phyloP scores from a whole-genome alignment of 1,140 invertebrate species.

The Onthophagus taurus region DNA sequence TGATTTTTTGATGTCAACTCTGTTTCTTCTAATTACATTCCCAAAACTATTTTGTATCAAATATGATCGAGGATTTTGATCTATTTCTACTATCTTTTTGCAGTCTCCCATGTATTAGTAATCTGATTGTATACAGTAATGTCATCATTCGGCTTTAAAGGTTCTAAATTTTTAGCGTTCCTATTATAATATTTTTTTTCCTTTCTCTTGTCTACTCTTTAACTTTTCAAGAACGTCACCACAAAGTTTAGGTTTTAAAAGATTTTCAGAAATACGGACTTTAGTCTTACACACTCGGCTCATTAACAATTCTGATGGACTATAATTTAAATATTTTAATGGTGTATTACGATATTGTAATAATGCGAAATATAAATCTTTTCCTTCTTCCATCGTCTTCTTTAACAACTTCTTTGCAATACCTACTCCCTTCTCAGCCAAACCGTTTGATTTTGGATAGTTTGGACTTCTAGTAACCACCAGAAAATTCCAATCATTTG shows the following conservation, averaged over 20 bases:
- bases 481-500: slow-evolving; percentile 21
- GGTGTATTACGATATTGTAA: slow-evolving; percentile 15
- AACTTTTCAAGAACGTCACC: neutral
- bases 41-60: no score
- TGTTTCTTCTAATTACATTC: no score
- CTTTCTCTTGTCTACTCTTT: neutral
- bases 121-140: neutral
- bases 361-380: slow-evolving; percentile 13
- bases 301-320: slow-evolving; percentile 15
- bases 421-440: slow-evolving; percentile 23
- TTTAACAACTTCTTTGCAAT: slow-evolving; percentile 27
- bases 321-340: slow-evolving; percentile 10
- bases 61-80: no score
- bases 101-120: no score
- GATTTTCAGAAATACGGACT: no score
- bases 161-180: neutral
- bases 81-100: no score
- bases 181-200: neutral
- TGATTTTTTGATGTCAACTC: no score
- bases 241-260: slow-evolving; percentile 10
- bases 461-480: slow-evolving; percentile 24
- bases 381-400: slow-evolving; percentile 18
- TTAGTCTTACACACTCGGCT: no score
- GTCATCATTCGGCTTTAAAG: neutral
- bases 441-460: slow-evolving; percentile 27